These are phyloP conservation scores for Aricia agestis DNA, from an alignment of 1,140 invertebrate genomes.

Conservation along the genomic window DNA sequence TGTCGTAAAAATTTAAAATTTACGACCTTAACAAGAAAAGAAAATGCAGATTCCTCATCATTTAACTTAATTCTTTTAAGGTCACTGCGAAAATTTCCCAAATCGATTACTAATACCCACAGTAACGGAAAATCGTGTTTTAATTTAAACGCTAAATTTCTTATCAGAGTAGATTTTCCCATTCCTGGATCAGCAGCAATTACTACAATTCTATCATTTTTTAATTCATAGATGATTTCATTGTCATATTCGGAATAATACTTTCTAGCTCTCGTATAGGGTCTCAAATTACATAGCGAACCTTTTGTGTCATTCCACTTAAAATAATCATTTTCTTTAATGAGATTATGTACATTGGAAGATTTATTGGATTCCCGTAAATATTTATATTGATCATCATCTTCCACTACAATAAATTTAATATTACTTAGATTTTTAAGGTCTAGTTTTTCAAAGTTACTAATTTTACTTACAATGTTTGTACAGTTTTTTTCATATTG, in stretches of 20 bases:
- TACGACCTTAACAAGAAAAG: not conserved
- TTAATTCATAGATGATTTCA: not conserved
- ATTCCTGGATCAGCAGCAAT: slow-evolving; percentile 15
- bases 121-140: not conserved
- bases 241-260: not conserved
- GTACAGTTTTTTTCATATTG: not conserved
- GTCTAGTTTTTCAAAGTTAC: not conserved
- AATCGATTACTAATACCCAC: slow-evolving; percentile 6
- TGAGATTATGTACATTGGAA: not conserved
- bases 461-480: not conserved
- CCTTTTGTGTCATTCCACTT: not conserved
- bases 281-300: not conserved
- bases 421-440: not conserved
- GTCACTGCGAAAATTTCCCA: slow-evolving; percentile 9
- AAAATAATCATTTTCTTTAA: not conserved
- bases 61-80: not conserved
- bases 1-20: not conserved
- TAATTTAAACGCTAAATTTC: not conserved
- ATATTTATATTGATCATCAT: not conserved
- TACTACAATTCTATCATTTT: slow-evolving; percentile 11
- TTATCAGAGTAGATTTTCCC: slow-evolving; percentile 14
- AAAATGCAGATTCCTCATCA: slow-evolving; percentile 6
- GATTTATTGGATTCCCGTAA: not conserved
- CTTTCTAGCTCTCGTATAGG: not conserved
- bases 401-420: slow-evolving; percentile 4